These are phyloP conservation scores for Zhuqinia jingwanae DNA, from an alignment of 2,888 invertebrate species.

Conservation along the genomic window DNA sequence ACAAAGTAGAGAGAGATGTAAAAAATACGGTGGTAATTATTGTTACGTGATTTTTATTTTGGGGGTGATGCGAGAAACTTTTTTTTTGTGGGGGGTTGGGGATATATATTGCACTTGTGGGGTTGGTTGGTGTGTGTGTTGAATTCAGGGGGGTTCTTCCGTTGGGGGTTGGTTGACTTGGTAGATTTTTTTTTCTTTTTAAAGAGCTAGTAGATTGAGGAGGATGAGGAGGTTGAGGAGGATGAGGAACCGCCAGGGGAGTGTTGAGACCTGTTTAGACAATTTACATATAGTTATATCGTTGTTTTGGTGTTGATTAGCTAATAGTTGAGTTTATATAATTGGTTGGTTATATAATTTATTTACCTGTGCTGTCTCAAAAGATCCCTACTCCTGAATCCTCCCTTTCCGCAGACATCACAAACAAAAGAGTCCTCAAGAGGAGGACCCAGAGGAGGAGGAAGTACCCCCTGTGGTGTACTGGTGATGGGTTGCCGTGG, in stretches of 20 bases:
- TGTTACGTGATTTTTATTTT: no score
- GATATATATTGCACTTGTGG: no score
- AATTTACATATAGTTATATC: no score
- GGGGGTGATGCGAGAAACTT: no score
- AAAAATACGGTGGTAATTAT: no score
- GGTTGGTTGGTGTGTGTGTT: neutral
- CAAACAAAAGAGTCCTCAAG: conserved; percentile 97
- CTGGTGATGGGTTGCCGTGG: conserved; percentile 58
- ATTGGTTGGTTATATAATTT: neutral
- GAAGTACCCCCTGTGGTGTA: conserved; percentile 25
- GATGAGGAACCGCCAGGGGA: conserved; percentile 73
- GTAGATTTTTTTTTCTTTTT: no score
- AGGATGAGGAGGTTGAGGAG: conserved; percentile 71
- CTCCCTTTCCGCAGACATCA: conserved; percentile 98
- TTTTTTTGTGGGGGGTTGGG: no score
- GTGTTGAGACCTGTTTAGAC: conserved; percentile 71
- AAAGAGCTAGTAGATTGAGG: conserved; percentile 43
- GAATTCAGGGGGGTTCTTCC: neutral
- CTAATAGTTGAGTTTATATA: neutral
- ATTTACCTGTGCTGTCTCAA: conserved; percentile 94
- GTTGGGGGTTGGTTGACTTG: no score
- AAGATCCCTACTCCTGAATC: conserved; percentile 98
- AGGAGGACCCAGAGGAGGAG: conserved; percentile 32
- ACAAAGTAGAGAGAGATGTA: no score
- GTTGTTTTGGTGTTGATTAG: no score